Evolutionary conservation across 30 jellyfish, hydroid and myxozoan species (phyloP).

Genomic region (Aurelia sp.): DNA sequence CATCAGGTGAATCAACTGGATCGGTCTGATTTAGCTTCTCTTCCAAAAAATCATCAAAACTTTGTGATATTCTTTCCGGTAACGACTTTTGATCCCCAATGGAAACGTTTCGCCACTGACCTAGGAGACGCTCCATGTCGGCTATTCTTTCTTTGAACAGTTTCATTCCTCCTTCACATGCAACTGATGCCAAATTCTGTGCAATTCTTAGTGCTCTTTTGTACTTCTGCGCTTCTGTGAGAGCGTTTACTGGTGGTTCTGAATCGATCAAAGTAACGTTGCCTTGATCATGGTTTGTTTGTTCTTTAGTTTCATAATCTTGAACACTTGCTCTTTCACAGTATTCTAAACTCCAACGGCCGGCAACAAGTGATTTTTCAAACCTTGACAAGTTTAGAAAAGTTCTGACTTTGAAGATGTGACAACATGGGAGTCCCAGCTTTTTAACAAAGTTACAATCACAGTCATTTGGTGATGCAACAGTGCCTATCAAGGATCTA

Average conservation of each 20-base stretch:
- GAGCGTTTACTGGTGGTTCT: neutral
- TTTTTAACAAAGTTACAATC: conserved; percentile 28
- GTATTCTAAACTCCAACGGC: conserved; percentile 56
- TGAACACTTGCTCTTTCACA: conserved; percentile 13
- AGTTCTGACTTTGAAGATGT: conserved; percentile 18
- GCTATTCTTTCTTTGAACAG: conserved; percentile 21
- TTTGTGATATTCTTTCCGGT: neutral
- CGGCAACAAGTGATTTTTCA: conserved; percentile 49
- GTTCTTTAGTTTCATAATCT: neutral
- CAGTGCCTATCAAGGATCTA: neutral
- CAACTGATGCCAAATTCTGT: conserved; percentile 47
- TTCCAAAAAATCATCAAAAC: conserved; percentile 17
- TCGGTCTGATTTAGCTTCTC: conserved; percentile 2
- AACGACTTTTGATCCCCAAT: neutral
- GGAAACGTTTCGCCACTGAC: neutral
- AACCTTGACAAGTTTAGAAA: conserved; percentile 4
- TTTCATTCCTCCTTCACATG: conserved; percentile 69
- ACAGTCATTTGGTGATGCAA: conserved; percentile 25
- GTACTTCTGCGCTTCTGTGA: conserved; percentile 38
- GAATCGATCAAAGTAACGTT: neutral
- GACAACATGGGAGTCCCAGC: conserved; percentile 37
- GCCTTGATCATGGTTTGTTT: neutral
- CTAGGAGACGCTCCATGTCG: conserved; percentile 24
- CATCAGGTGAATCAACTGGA: neutral
- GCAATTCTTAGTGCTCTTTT: conserved; percentile 25